phyloP scores from a whole-genome alignment of 2,113 vertebrate species.

The Hiodon tergisus region DNA sequence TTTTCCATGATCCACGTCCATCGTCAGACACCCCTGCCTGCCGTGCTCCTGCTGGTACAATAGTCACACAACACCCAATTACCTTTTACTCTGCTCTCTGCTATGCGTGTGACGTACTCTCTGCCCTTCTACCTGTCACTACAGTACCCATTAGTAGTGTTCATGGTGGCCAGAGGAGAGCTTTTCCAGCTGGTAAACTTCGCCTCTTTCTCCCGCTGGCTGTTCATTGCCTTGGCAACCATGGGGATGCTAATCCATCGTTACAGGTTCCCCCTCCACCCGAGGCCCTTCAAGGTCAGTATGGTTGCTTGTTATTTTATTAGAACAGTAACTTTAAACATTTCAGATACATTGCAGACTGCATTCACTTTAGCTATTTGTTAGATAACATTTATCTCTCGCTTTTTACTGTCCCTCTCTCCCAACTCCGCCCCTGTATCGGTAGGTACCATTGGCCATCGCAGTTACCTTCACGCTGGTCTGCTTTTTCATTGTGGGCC shows the following conservation, averaged over 20 bases:
- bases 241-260: slow-evolving; percentile 58
- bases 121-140: slow-evolving; percentile 29
- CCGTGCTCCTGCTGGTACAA: slow-evolving; percentile 85
- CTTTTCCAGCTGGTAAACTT: slow-evolving; percentile 77
- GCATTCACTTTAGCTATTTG: not conserved
- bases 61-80: not conserved
- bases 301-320: not conserved
- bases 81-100: not conserved
- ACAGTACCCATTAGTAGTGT: slow-evolving; percentile 67
- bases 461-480: slow-evolving; percentile 81
- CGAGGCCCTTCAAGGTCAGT: slow-evolving; percentile 74
- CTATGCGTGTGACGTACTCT: not conserved
- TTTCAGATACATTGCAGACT: not conserved
- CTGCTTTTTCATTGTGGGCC: slow-evolving; percentile 86
- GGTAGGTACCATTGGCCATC: slow-evolving; percentile 80
- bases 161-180: slow-evolving; percentile 73
- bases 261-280: slow-evolving; percentile 66
- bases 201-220: slow-evolving; percentile 77
- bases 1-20: slow-evolving; percentile 97
- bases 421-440: not conserved
- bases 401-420: not conserved
- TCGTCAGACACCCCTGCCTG: slow-evolving; percentile 88
- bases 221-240: slow-evolving; percentile 30
- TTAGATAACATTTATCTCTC: not conserved
- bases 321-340: not conserved